phyloP scores from a whole-genome alignment of 2,888 invertebrate genomes.

The Catocala sponsa region DNA sequence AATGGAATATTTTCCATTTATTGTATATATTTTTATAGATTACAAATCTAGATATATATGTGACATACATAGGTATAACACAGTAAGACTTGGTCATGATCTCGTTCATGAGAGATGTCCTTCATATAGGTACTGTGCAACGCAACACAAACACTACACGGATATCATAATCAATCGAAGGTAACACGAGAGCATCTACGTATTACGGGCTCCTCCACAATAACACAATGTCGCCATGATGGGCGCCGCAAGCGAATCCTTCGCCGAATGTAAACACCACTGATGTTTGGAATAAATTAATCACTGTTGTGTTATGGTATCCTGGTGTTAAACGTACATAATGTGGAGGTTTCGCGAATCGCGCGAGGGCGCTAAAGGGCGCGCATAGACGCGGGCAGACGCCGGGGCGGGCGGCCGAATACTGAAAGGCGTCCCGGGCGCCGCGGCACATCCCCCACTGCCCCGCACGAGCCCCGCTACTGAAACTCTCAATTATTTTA shows the following conservation, averaged over 20 bases:
- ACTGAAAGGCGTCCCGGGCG: conserved; percentile 75
- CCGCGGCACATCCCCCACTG: conserved; percentile 54
- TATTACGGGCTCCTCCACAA: conserved; percentile 38
- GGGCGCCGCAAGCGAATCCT: conserved; percentile 12
- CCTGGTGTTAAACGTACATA: conserved; percentile 61
- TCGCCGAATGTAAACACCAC: conserved; percentile 54
- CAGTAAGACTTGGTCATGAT: not conserved
- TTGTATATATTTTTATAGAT: not conserved
- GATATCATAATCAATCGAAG: conserved; percentile 58
- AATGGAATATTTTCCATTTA: not conserved
- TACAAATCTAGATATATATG: too few species aligned
- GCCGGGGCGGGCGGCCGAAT: conserved; percentile 80
- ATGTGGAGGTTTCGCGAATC: conserved; percentile 49
- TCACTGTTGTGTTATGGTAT: conserved; percentile 61
- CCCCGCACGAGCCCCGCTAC: conserved; percentile 64
- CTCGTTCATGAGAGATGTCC: conserved; percentile 1
- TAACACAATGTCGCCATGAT: conserved; percentile 21
- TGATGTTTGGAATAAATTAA: conserved; percentile 57
- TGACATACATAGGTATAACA: too few species aligned
- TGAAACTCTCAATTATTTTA: conserved; percentile 87
- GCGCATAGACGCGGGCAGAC: conserved; percentile 68
- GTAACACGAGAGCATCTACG: conserved; percentile 41
- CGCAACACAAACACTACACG: conserved; percentile 48
- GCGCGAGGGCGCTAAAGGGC: conserved; percentile 31
- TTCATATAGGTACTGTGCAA: not conserved